Conservation (phyloP, 2,113 vertebrate species). For the Suricata suricatta region DNA sequence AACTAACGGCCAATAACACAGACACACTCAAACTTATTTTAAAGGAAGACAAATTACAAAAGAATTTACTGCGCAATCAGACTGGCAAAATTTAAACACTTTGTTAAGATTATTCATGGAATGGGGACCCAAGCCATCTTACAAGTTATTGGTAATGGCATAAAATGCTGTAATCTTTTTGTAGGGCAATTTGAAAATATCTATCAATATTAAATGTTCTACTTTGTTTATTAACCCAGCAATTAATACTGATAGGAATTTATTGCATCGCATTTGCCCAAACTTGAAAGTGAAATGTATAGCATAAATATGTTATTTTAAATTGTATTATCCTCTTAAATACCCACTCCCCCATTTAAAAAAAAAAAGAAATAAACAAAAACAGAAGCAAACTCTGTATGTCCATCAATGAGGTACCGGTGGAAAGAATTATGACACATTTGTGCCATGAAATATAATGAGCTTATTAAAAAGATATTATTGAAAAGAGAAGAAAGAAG, state of each 20-base stretch:
- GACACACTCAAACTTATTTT: background rate
- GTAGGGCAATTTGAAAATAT: background rate
- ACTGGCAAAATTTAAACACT: background rate
- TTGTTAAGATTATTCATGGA: background rate
- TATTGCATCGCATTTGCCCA: background rate
- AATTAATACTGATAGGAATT: background rate
- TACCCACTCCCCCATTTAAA: background rate
- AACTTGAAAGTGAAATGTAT: background rate
- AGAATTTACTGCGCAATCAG: background rate
- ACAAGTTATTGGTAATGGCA: background rate
- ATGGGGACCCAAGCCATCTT: background rate
- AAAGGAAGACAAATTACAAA: background rate
- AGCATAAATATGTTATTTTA: background rate
- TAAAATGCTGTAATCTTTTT: background rate
- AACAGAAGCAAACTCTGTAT: background rate
- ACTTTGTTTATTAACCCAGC: background rate
- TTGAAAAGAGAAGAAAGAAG: background rate
- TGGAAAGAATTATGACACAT: slow-evolving; percentile 3
- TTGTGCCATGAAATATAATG: background rate
- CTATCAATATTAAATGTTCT: background rate
- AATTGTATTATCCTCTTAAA: slow-evolving; percentile 1
- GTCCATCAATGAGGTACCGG: background rate
- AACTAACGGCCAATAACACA: background rate
- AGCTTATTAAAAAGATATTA: background rate
- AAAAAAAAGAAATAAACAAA: background rate